Evolutionary conservation across 2,113 vertebrate genomes (phyloP).

Genomic region (Cyanocitta stelleri): DNA sequence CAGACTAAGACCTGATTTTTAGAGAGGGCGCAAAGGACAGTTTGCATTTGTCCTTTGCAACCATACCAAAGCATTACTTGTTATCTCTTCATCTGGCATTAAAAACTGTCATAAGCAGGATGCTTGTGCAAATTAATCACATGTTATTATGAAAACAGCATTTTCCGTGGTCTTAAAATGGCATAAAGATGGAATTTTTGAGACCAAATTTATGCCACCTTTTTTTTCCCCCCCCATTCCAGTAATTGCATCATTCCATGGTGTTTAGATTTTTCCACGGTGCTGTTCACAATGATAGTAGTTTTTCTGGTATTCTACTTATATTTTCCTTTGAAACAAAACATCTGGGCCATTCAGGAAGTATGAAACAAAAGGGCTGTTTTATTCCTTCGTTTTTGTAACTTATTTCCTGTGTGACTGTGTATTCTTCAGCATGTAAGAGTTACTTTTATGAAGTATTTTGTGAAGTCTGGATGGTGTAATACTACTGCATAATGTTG

Average conservation of each 20-base stretch:
- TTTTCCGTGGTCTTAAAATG: neutral
- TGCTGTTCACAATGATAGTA: rapidly evolving
- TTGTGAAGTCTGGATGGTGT: neutral
- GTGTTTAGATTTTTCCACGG: neutral
- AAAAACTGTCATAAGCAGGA: neutral
- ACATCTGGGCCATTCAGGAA: neutral
- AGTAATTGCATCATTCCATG: neutral
- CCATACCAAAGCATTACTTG: neutral
- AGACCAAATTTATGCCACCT: neutral
- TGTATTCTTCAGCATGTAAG: neutral
- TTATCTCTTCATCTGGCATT: neutral
- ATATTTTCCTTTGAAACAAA: neutral
- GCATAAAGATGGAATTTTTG: neutral
- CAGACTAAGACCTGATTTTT: neutral
- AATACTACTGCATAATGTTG: neutral
- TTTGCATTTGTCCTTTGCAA: neutral
- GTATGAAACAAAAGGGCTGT: neutral
- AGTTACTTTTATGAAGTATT: neutral
- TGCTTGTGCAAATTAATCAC: neutral
- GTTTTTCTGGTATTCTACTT: neutral
- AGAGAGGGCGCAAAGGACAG: neutral
- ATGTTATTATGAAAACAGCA: neutral
- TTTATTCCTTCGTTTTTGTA: neutral
- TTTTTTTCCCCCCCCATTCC: neutral
- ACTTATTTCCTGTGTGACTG: neutral